Percentiles rank a stretch among this genome's conserved stretches.
phyloP scores from a whole-genome alignment of 2,113 vertebrate genomes.

The Melanerpes formicivorus region DNA sequence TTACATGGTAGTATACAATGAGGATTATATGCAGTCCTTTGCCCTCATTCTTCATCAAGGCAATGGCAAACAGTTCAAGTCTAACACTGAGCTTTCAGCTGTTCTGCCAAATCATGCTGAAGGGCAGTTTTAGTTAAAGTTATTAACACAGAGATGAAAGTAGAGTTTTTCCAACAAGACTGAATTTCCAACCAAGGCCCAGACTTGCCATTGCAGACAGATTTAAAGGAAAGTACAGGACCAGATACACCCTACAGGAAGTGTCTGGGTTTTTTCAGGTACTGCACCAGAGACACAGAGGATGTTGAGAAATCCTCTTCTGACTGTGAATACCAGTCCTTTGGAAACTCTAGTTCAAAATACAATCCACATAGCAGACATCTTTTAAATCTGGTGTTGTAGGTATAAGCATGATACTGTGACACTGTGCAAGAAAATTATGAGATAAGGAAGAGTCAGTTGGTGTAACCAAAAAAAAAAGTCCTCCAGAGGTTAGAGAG shows the following conservation, averaged over 20 bases:
- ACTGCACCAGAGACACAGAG: not conserved
- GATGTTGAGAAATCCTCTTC: not conserved
- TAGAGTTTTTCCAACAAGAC: not conserved
- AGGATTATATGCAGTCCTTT: not conserved
- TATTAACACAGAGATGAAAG: not conserved
- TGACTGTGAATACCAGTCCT: not conserved
- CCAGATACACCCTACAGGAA: accelerated
- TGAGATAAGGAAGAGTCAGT: too few species aligned
- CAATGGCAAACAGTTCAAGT: not conserved
- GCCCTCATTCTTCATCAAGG: not conserved
- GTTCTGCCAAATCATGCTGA: not conserved
- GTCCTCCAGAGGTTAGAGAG: too few species aligned
- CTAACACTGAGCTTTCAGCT: not conserved
- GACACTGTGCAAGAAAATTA: too few species aligned
- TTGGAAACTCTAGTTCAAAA: not conserved
- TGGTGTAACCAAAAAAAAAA: too few species aligned
- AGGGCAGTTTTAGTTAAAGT: not conserved
- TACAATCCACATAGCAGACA: not conserved
- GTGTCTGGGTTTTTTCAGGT: not conserved
- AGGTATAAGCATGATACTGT: too few species aligned
- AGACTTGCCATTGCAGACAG: not conserved
- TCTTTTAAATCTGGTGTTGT: not conserved
- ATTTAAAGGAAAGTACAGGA: not conserved
- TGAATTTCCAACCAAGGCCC: not conserved
- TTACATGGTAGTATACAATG: not conserved